Evolutionary conservation across 2,888 invertebrate genomes (phyloP), one percentile per base, ranked within the genome.

Genomic region (Melinopterus prodromus): DNA sequence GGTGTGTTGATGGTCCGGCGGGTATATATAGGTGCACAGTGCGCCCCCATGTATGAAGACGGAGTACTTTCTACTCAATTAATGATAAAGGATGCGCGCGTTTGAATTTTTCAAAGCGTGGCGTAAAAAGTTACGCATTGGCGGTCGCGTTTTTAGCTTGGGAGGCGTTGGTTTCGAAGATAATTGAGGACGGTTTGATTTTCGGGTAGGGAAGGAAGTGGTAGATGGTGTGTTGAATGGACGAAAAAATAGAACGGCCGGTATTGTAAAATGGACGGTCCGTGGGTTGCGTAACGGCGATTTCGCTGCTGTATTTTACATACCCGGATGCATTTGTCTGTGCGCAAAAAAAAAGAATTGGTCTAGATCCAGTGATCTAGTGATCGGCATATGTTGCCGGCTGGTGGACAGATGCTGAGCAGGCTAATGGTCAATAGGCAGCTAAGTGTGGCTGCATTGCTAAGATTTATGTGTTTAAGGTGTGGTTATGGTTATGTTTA

Each of bases 1-100:
- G 79, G 6, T 53, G 69, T 26, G 16, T 26, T 53, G 70, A 77
- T 76, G 38, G 16, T 6, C 77, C 75, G 71, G 35, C 37, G 69
- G 16, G 71, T 79, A 77, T 81, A 81, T 81, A 81, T 81, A 81
- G 70, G 74, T 72, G 26, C 77, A 77, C 26, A 15, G 71, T 79
- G 81, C 81, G 80, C 81, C 81, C 77, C 81, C 79, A 77, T 78
- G 79, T 81, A 81, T 79, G 80, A 80, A 81, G 79, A 77, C 37
- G 71, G 26, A 14, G 71, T 81, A 81, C 81, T 81, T 81, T 81
- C 81, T 81, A 81, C 70, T 79, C 74, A 69, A 79, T 69, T 80
- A 75, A 81, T 76, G 74, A 81, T 81, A 80, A 77, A 78, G 70
- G 76, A 79, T 77, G 78, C 78, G 53, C 53, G 53, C 70, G 77